Conservation (phyloP, 2,797 vertebrate genomes). For the Labeo calbasu region DNA sequence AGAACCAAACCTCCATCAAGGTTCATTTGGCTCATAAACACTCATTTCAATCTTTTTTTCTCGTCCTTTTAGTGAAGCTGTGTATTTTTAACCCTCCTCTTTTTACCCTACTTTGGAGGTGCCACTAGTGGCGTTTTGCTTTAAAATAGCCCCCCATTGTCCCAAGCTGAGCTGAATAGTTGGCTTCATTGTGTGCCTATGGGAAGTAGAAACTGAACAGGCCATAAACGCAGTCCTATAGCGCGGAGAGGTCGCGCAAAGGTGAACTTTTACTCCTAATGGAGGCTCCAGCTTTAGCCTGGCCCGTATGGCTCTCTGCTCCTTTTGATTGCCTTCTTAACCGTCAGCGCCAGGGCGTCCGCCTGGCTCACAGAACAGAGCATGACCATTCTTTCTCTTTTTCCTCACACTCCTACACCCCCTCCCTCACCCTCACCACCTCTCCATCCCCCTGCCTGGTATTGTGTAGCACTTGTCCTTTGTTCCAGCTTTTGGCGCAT, state of each 20-base stretch:
- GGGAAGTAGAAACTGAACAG: conserved; percentile 77
- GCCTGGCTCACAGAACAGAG: conserved; percentile 75
- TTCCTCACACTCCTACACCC: conserved; percentile 67
- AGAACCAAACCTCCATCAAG: conserved; percentile 50
- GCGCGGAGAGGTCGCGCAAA: conserved; percentile 75
- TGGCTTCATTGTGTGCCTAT: conserved; percentile 78
- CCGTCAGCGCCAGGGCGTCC: conserved; percentile 65
- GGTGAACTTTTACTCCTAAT: conserved; percentile 76
- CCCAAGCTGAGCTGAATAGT: conserved; percentile 71
- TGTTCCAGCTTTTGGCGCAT: conserved; percentile 82
- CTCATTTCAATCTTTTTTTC: conserved; percentile 52
- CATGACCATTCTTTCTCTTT: conserved; percentile 63
- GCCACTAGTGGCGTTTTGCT: conserved; percentile 72
- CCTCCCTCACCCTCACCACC: conserved; percentile 55
- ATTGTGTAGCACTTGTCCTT: conserved; percentile 83
- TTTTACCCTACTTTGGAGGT: conserved; percentile 65
- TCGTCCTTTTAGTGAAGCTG: conserved; percentile 32
- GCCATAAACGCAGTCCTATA: conserved; percentile 78
- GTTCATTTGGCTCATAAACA: conserved; percentile 57
- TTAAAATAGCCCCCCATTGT: conserved; percentile 79
- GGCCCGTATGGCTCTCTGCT: conserved; percentile 56
- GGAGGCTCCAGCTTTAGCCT: conserved; percentile 57
- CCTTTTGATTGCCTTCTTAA: conserved; percentile 72
- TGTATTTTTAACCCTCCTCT: conserved; percentile 51
- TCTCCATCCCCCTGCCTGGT: conserved; percentile 70